Evolutionary conservation across 2,113 vertebrate genomes (phyloP).

Genomic region (Noctilio leporinus): DNA sequence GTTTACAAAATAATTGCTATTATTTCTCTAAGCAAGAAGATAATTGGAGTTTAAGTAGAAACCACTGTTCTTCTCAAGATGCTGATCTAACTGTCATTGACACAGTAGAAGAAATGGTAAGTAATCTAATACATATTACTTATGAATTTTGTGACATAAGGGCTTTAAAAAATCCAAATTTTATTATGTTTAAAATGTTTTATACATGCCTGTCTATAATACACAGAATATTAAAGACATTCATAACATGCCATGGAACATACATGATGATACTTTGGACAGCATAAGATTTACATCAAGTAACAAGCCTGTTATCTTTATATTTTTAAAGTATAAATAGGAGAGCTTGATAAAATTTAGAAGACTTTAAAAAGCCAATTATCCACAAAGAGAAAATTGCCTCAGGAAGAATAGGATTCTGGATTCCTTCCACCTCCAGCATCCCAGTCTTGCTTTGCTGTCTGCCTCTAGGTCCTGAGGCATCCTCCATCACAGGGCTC

Average conservation of each 20-base stretch:
- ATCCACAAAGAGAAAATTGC: background rate
- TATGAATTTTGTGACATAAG: background rate
- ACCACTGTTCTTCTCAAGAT: background rate
- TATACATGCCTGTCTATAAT: background rate
- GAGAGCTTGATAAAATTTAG: background rate
- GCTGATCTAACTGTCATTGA: background rate
- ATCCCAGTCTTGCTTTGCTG: background rate
- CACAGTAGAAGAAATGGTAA: background rate
- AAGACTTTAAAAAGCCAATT: background rate
- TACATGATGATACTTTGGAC: background rate
- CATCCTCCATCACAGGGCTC: background rate
- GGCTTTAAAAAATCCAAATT: background rate
- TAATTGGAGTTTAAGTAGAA: background rate
- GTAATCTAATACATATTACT: background rate
- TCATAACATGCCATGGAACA: background rate
- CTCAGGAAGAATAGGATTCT: background rate
- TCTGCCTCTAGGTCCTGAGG: background rate
- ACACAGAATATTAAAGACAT: background rate
- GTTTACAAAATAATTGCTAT: constrained; percentile 20
- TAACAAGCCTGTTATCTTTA: background rate
- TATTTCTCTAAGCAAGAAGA: constrained; percentile 2
- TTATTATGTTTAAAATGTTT: background rate
- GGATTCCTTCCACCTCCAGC: background rate
- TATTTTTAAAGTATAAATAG: background rate
- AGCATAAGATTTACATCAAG: background rate